Conservation (phyloP, 2,113 vertebrate species). For the Ardeotis arabs region DNA sequence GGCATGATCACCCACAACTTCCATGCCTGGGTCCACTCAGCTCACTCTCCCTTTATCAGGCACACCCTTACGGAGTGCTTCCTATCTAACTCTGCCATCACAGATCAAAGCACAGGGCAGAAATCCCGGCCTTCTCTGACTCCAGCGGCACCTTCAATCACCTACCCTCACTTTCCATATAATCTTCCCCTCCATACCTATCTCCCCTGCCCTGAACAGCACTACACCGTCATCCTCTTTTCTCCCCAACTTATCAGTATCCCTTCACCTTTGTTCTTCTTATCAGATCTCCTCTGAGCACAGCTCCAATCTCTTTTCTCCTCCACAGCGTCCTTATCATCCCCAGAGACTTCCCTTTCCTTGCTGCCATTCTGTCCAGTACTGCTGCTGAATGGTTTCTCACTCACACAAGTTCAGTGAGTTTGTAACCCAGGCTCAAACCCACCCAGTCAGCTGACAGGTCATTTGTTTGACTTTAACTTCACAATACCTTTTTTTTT, state of each 20-base stretch:
- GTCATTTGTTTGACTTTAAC: neutral
- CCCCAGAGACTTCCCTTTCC: neutral
- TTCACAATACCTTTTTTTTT: neutral
- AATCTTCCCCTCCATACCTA: neutral
- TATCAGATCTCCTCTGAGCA: neutral
- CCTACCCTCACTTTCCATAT: neutral
- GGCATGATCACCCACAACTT: rapidly evolving
- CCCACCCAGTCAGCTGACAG: neutral
- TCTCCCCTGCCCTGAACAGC: neutral
- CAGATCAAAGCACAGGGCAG: neutral
- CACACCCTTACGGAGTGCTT: neutral
- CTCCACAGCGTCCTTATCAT: neutral
- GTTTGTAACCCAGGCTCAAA: neutral
- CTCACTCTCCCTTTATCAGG: neutral
- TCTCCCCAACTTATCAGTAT: neutral
- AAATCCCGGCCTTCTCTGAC: neutral
- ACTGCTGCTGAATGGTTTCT: neutral
- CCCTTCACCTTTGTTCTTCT: neutral
- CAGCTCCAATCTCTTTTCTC: neutral
- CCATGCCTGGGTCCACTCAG: neutral
- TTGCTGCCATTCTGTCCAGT: neutral
- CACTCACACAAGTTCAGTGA: neutral
- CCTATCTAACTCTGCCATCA: neutral
- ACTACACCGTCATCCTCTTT: neutral
- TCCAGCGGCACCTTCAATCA: neutral